phyloP scores from a whole-genome alignment of 2,113 vertebrate genomes.

The Symphodus melops region DNA sequence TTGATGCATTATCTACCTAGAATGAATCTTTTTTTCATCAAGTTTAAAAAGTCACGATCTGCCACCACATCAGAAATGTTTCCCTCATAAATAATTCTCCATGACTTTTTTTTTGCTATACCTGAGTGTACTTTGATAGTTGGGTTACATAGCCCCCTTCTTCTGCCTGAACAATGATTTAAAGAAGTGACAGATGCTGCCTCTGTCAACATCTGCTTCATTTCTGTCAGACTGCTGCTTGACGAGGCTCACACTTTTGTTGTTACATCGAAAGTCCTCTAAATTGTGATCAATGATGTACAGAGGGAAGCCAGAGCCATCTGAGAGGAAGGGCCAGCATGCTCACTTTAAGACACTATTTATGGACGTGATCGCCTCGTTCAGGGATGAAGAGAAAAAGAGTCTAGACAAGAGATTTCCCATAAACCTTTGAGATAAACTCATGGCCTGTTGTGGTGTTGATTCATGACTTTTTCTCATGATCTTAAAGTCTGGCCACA shows the following conservation, averaged over 20 bases:
- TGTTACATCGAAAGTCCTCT: slow-evolving; percentile 37
- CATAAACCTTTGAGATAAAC: slow-evolving; percentile 44
- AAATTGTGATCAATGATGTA: slow-evolving; percentile 32
- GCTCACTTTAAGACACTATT: slow-evolving; percentile 37
- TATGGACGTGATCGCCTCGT: slow-evolving; percentile 33
- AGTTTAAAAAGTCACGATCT: too few species aligned
- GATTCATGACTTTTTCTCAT: slow-evolving; percentile 18
- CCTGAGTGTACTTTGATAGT: too few species aligned
- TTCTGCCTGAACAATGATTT: too few species aligned
- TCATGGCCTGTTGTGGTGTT: slow-evolving; percentile 28
- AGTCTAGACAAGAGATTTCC: slow-evolving; percentile 11
- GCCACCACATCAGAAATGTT: too few species aligned
- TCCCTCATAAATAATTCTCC: too few species aligned
- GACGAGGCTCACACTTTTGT: slow-evolving; percentile 20
- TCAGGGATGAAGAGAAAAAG: slow-evolving; percentile 39
- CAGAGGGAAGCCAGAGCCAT: slow-evolving; percentile 23
- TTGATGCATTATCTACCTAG: too few species aligned
- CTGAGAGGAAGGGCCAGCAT: slow-evolving; percentile 14
- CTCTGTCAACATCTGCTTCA: not conserved
- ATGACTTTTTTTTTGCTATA: too few species aligned
- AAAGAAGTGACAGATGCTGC: too few species aligned
- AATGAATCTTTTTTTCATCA: too few species aligned
- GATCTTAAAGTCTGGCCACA: not conserved
- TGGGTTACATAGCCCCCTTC: too few species aligned
- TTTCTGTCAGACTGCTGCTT: slow-evolving; percentile 4